Conservation (phyloP, 2,797 vertebrate species). For the Kryptopterus vitreolus region DNA sequence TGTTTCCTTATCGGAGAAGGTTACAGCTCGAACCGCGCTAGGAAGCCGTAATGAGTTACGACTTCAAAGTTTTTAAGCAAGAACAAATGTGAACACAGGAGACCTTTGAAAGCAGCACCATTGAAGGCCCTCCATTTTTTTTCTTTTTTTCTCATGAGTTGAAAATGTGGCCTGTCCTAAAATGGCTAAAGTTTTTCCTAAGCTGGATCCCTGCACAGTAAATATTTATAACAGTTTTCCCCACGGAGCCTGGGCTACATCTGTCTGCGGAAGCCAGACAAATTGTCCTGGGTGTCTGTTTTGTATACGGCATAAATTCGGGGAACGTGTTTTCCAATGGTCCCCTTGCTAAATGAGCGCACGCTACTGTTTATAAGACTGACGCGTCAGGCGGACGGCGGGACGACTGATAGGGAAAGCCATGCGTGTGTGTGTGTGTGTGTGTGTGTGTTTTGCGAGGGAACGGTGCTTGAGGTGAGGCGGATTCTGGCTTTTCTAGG, state of each 20-base stretch:
- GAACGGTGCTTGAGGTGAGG: constrained; percentile 37
- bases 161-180: constrained; percentile 55
- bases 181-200: constrained; percentile 55
- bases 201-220: constrained; percentile 57
- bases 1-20: background rate
- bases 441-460: constrained; percentile 6
- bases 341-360: constrained; percentile 27
- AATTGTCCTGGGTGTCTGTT: constrained; percentile 43
- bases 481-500: constrained; percentile 44
- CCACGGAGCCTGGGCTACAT: constrained; percentile 38
- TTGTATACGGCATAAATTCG: constrained; percentile 48
- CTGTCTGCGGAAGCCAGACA: constrained; percentile 50
- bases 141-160: constrained; percentile 53
- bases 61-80: background rate
- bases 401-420: constrained; percentile 6
- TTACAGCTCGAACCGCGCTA: background rate
- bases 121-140: constrained; percentile 59
- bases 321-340: constrained; percentile 41
- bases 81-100: background rate
- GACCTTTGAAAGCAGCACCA: constrained; percentile 40
- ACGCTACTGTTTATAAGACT: constrained; percentile 41
- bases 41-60: background rate
- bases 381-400: background rate
- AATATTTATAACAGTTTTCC: constrained; percentile 67
- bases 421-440: too few species aligned